Evolutionary conservation across 2,888 invertebrate genomes (phyloP).

Genomic region (Ormyrus labotus): DNA sequence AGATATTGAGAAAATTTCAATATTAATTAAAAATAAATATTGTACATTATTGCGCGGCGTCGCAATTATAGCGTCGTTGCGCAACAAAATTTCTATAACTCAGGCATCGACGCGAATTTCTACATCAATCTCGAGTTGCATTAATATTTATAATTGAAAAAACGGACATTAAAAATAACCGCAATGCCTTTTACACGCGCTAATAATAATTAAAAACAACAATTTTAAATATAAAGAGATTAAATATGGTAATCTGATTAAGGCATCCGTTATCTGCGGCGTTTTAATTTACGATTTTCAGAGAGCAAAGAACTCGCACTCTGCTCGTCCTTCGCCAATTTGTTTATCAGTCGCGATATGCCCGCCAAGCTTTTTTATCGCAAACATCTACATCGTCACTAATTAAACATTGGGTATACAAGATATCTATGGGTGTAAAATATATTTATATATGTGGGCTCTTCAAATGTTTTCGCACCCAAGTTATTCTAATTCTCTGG

Average conservation of each 20-base stretch:
- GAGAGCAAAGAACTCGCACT: constrained; percentile 41
- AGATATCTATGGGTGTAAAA: no score
- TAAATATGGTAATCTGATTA: constrained; percentile 39
- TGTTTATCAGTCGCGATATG: constrained; percentile 46
- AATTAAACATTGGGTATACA: constrained; percentile 29
- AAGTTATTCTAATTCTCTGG: no score
- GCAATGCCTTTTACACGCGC: background rate
- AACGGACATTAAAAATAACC: background rate
- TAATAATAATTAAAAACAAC: constrained; percentile 1
- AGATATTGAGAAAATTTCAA: background rate
- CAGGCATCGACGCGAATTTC: background rate
- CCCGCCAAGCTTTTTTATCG: constrained; percentile 41
- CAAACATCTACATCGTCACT: constrained; percentile 28
- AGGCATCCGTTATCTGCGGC: constrained; percentile 10
- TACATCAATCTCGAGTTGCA: constrained; percentile 4
- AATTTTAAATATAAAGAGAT: constrained; percentile 1
- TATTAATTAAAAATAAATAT: constrained; percentile 22
- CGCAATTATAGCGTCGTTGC: background rate
- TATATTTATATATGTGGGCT: no score
- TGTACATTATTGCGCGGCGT: background rate
- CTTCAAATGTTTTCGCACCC: no score
- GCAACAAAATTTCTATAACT: no score
- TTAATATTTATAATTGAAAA: constrained; percentile 34
- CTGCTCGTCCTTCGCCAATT: constrained; percentile 38
- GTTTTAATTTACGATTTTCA: constrained; percentile 35